Evolutionary conservation across 1,140 invertebrate species (phyloP).

Genomic region (Maniola jurtina): DNA sequence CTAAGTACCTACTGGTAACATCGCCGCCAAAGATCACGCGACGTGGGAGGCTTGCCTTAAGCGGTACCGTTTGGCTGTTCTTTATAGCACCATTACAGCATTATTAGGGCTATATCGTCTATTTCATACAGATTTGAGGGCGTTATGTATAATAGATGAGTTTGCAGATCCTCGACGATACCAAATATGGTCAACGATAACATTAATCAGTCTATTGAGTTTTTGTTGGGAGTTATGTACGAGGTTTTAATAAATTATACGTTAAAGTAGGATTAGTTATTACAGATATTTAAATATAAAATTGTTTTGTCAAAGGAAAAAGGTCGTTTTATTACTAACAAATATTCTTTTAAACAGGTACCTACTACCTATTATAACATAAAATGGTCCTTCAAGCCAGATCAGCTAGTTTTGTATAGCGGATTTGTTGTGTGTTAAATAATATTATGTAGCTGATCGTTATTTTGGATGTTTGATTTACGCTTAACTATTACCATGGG

Average conservation of each 20-base stretch:
- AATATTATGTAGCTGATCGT: too few relatives aligned
- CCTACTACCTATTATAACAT: too few relatives aligned
- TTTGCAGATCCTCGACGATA: slow-evolving; percentile 26
- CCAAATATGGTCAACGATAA: slow-evolving; percentile 21
- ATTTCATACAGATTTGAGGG: slow-evolving; percentile 27
- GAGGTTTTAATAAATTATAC: too few relatives aligned
- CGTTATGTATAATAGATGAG: slow-evolving; percentile 30
- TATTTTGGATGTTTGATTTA: too few relatives aligned
- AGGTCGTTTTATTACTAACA: too few relatives aligned
- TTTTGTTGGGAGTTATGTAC: neutral
- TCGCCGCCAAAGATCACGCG: slow-evolving; percentile 50
- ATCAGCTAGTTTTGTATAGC: too few relatives aligned
- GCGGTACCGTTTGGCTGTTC: slow-evolving; percentile 42
- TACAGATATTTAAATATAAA: too few relatives aligned
- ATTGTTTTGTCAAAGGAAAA: too few relatives aligned
- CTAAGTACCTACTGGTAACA: slow-evolving; percentile 43
- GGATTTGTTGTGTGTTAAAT: too few relatives aligned
- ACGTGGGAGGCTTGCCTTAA: slow-evolving; percentile 57
- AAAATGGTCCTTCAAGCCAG: too few relatives aligned
- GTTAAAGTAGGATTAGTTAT: neutral
- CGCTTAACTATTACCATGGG: too few relatives aligned
- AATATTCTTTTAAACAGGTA: too few relatives aligned
- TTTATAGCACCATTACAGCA: slow-evolving; percentile 36
- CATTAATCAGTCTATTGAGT: slow-evolving; percentile 18
- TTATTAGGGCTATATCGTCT: slow-evolving; percentile 23